These are phyloP conservation scores for Cataglyphis cursor DNA, from an alignment of 2,888 invertebrate genomes.

Conservation along the genomic window DNA sequence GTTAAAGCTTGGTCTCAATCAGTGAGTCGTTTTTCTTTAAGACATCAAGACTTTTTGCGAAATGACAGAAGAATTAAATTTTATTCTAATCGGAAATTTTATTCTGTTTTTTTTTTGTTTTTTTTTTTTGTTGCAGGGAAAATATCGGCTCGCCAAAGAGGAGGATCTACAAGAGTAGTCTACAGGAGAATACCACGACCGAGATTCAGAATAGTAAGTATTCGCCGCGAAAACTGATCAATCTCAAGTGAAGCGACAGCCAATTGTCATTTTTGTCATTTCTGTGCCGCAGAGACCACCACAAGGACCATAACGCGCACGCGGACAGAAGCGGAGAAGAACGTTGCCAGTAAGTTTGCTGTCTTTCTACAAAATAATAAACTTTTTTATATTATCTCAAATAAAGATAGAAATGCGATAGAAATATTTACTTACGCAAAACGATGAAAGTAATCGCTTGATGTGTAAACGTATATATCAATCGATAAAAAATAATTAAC, in stretches of 20 bases:
- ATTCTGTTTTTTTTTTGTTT: slow-evolving; percentile 79
- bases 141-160: slow-evolving; percentile 89
- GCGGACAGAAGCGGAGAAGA: slow-evolving; percentile 77
- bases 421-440: not conserved
- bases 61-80: not conserved
- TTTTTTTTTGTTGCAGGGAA: slow-evolving; percentile 89
- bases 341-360: slow-evolving; percentile 82
- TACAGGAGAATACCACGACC: slow-evolving; percentile 87
- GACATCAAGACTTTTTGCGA: not conserved
- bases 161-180: slow-evolving; percentile 86
- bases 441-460: not conserved
- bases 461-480: not conserved
- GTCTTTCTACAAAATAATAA: not conserved
- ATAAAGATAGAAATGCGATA: not conserved
- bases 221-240: not conserved
- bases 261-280: slow-evolving; percentile 56
- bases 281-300: slow-evolving; percentile 77
- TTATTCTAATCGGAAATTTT: not conserved
- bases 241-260: not conserved
- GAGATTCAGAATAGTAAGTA: slow-evolving; percentile 87
- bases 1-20: slow-evolving; percentile 91
- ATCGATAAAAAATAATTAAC: slow-evolving; percentile 36
- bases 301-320: slow-evolving; percentile 82
- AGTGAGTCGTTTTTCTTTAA: slow-evolving; percentile 88
- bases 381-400: not conserved